These are phyloP conservation scores for Bibio marci DNA, from an alignment of 2,888 invertebrate genomes.

Conservation along the genomic window DNA sequence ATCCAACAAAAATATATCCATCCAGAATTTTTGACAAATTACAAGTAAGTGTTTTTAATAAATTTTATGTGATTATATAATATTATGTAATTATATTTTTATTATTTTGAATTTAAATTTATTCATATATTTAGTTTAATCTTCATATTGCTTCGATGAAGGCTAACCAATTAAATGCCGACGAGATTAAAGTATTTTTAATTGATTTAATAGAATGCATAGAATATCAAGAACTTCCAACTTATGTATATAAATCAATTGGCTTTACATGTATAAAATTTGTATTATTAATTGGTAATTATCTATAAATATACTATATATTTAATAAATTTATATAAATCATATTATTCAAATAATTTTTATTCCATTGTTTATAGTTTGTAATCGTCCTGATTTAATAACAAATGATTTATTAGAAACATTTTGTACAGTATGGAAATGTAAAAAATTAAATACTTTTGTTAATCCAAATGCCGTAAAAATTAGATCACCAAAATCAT, in stretches of 20 bases:
- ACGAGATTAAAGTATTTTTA: conserved; percentile 13
- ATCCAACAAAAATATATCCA: conserved; percentile 11
- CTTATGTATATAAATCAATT: conserved; percentile 18
- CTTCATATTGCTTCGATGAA: conserved; percentile 18
- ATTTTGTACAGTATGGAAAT: conserved; percentile 13
- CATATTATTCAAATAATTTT: not conserved
- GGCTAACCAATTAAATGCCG: conserved; percentile 14
- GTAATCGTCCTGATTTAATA: conserved; percentile 14
- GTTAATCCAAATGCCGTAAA: conserved; percentile 4
- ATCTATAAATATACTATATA: not conserved
- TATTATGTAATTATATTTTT: too few species aligned
- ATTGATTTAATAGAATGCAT: conserved; percentile 15
- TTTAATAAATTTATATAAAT: not conserved
- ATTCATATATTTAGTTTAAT: too few species aligned
- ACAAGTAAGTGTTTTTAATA: conserved; percentile 11
- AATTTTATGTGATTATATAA: too few species aligned
- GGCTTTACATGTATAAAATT: conserved; percentile 18
- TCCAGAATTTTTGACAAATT: conserved; percentile 20
- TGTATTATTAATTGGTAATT: conserved; percentile 20
- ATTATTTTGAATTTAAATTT: too few species aligned
- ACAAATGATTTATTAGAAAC: conserved; percentile 14
- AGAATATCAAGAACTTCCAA: conserved; percentile 13
- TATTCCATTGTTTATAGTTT: not conserved
- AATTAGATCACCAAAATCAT: not conserved
- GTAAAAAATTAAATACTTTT: conserved; percentile 12